Evolutionary conservation across 2,888 invertebrate genomes (phyloP), one percentile per base, ranked within the genome.

Genomic region (Busseola fusca): DNA sequence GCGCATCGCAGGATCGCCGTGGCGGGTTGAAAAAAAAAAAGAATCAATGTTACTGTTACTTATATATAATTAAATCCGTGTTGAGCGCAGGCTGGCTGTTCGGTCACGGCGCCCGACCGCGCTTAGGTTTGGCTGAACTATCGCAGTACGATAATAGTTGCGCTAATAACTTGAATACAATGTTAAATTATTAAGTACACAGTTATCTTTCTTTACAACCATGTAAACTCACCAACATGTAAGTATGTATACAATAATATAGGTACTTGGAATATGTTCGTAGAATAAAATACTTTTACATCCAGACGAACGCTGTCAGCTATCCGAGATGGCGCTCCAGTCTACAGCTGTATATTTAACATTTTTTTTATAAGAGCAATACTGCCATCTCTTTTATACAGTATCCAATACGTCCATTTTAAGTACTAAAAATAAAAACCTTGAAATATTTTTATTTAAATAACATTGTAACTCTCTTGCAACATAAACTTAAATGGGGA

Each of bases 61-160:
- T 67, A 58, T 71, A 54, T 62, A 30, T 64, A 16, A 48, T 60
- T 62, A 42, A 63, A 57, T 64, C 52, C 52, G 25, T 65, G 40
- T 69, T 56, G 52, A 64, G 30, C 30, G 63, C 58, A 37, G 58
- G 40, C 69, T 65, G 50, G 14, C 45, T 54, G 57, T 21, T 57
- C 12, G 37, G 14, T 3, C 3, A 12, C 14, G 42, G 18, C n/a
- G 18, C 48, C 21, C 48, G 48, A 18, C 21, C n/a, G n/a, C 40
- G 18, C n/a, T n/a, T n/a, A n/a, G n/a, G n/a, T n/a, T n/a, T n/a
- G n/a, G 25, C 27, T 3, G n/a, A 45, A 64, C 68, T 70, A 57
- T 59, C 40, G 59, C 37, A 54, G 14, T 59, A n/a, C 66, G 27
- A 60, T 66, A 70, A 66, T 72, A 60, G 40, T 65, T 64, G 68